Evolutionary conservation across 2,113 vertebrate genomes (phyloP).

Genomic region (Elephas maximus): DNA sequence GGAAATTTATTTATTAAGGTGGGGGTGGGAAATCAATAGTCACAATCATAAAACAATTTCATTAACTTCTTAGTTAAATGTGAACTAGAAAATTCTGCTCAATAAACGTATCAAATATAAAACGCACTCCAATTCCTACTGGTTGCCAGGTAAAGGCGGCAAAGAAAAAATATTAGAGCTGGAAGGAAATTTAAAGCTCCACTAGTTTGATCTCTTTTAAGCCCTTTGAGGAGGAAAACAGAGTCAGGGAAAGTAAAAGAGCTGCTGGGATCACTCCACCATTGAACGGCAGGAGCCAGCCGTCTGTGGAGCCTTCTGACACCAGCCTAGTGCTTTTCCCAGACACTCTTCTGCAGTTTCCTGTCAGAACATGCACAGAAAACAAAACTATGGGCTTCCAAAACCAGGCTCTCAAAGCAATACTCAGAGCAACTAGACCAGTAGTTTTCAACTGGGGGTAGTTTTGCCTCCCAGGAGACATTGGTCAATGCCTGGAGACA

Average conservation of each 20-base stretch:
- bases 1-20: background rate
- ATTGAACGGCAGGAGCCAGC: background rate
- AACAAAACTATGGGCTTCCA: constrained; percentile 1
- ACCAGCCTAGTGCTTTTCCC: background rate
- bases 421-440: background rate
- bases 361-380: background rate
- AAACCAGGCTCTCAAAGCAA: background rate
- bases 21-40: background rate
- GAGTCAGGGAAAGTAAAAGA: background rate
- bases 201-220: background rate
- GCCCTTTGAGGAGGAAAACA: background rate
- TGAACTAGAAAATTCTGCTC: constrained; percentile 57
- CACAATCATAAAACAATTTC: constrained; percentile 32
- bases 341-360: background rate
- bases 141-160: background rate
- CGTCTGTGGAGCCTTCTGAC: background rate
- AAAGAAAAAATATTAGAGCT: background rate
- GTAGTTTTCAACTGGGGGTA: background rate
- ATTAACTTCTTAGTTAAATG: constrained; percentile 66
- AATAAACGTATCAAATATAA: constrained; percentile 26
- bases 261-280: background rate
- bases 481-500: background rate
- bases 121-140: background rate
- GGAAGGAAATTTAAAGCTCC: constrained; percentile 2
- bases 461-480: background rate